A percentile compares a stretch with the other conserved stretches of the same genome.
phyloP scores from a whole-genome alignment of 2,113 vertebrate genomes.

The Seriola dumerili region DNA sequence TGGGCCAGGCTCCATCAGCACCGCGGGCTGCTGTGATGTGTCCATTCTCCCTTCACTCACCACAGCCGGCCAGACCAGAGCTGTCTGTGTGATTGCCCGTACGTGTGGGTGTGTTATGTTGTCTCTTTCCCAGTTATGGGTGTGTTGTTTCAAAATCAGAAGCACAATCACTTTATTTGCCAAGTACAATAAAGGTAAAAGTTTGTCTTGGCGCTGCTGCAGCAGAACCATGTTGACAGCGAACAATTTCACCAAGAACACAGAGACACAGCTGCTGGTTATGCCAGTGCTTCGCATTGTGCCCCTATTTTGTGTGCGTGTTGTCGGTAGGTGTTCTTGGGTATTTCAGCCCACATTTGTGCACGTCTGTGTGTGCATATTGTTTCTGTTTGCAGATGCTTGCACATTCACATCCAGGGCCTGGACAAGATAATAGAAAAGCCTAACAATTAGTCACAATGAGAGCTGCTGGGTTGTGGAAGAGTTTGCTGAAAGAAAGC shows the following conservation, averaged over 20 bases:
- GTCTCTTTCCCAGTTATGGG: constrained; percentile 26
- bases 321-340: constrained; percentile 15
- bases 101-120: constrained; percentile 4
- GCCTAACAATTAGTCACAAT: constrained; percentile 38
- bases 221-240: constrained; percentile 30
- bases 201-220: constrained; percentile 40
- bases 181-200: constrained; percentile 56
- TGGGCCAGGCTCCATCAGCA: constrained; percentile 74
- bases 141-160: constrained; percentile 46
- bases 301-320: not conserved
- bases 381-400: constrained; percentile 30
- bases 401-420: constrained; percentile 18
- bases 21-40: constrained; percentile 69
- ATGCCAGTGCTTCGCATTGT: not conserved
- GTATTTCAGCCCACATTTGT: constrained; percentile 28
- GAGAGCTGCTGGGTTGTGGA: constrained; percentile 20
- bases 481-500: constrained; percentile 21
- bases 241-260: constrained; percentile 19
- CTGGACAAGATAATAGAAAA: constrained; percentile 39
- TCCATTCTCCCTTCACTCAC: constrained; percentile 69
- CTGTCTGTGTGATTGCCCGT: constrained; percentile 44
- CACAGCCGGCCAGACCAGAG: constrained; percentile 44
- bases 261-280: constrained; percentile 1
- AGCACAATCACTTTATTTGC: constrained; percentile 54
- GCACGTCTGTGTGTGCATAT: constrained; percentile 7